These are phyloP conservation scores for Drosophila arawakana DNA, from an alignment of 1,140 invertebrate species.

Conservation along the genomic window DNA sequence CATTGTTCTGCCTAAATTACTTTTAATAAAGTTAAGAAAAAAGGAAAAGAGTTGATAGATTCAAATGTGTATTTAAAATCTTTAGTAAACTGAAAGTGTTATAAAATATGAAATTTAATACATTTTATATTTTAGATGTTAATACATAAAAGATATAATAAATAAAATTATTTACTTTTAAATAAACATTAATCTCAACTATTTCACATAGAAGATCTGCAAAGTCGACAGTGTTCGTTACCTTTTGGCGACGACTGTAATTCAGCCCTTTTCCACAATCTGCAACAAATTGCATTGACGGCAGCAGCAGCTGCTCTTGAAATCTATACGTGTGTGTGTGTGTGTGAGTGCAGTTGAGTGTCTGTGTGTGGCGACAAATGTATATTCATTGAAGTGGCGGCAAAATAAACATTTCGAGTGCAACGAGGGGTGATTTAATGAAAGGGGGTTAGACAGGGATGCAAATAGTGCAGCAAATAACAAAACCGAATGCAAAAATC, in stretches of 20 bases:
- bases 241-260: background rate
- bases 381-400: slow-evolving; percentile 43
- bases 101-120: too few species aligned
- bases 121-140: too few species aligned
- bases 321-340: background rate
- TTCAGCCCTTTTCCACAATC: slow-evolving; percentile 23
- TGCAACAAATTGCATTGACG: slow-evolving; percentile 38
- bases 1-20: too few species aligned
- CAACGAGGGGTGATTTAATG: slow-evolving; percentile 30
- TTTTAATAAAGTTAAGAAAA: too few species aligned
- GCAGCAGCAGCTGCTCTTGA: slow-evolving; percentile 34
- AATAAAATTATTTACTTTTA: too few species aligned
- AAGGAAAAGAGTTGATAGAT: too few species aligned
- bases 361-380: slow-evolving; percentile 1
- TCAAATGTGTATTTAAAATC: too few species aligned
- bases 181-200: background rate
- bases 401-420: slow-evolving; percentile 32
- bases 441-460: slow-evolving; percentile 42
- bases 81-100: too few species aligned
- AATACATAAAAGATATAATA: too few species aligned
- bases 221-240: too few species aligned
- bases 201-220: background rate
- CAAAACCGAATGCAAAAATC: slow-evolving; percentile 32
- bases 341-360: background rate
- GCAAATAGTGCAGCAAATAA: slow-evolving; percentile 62